Base-by-base conservation (phyloP, 2,797 vertebrate genomes). In the Huso huso region DNA sequence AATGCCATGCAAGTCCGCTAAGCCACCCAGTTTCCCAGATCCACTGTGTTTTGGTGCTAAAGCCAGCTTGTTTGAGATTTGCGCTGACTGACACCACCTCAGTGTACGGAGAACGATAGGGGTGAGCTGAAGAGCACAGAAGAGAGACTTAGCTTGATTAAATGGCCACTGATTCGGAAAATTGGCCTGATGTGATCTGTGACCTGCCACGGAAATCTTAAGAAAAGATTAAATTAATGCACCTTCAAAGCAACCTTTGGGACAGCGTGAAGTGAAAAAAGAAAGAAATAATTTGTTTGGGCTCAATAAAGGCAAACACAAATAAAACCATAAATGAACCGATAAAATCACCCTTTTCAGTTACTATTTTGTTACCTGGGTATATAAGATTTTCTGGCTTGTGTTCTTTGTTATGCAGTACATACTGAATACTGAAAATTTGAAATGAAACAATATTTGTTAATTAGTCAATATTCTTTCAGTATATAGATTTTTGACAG, bases 101-200 rank as follows among this genome's bases (percentile, higher is more conserved):
- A 87, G 86, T 85, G 83, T 81, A 74, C 70, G 74, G 72, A 75
- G 78, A 90, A 92, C 90, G 89, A 90, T 90, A 87, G 89, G 80
- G 81, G 76, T 81, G 72, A 83, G 81, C 87, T 87, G 82, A 75
- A 80, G 73, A 67, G 78, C 72, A 15, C 69, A 70, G 74, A 79
- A 82, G 89, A 89, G 89, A 92, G 90, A 37, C 91, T 90, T 82
- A 80, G 88, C 89, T 93, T 94, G 92, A 94, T 93, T 93, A 94
- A 93, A 93, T 87, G 91, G 90, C 89, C 88, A 92, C 84, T 92
- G 89, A 91, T 88, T 92, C 84, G 89, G 91, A 93, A 95, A 91
- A 92, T 89, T 88, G 85, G 89, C 84, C 84, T 88, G 88, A 92
- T 93, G 87, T 86, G 90, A 91, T 91, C 89, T 87, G 85, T 89